These are phyloP conservation scores for Echinometra lucunter DNA, from an alignment of 53 echinoderm and acorn worm species.

Conservation along the genomic window DNA sequence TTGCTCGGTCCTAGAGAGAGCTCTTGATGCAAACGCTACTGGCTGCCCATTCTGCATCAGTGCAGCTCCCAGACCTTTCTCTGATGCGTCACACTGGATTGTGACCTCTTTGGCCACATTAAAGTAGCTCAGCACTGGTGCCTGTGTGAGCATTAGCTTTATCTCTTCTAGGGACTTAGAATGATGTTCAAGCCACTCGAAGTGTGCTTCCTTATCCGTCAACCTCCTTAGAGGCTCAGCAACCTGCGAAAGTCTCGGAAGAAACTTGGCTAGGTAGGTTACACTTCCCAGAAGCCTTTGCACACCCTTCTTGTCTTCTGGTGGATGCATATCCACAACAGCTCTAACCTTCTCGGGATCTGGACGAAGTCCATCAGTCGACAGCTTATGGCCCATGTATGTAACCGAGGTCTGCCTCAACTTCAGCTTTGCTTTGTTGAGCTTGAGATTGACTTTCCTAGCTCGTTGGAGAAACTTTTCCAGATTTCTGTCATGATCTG, in stretches of 20 bases:
- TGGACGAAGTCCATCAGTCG: constrained; percentile 63
- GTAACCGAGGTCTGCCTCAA: constrained; percentile 18
- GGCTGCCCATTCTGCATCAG: constrained; percentile 69
- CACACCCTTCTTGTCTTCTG: constrained; percentile 65
- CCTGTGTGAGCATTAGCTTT: constrained; percentile 53
- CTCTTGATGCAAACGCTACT: constrained; percentile 45
- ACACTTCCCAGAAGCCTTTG: constrained; percentile 71
- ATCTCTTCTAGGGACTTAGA: constrained; percentile 66
- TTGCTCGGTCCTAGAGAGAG: constrained; percentile 45
- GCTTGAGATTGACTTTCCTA: constrained; percentile 34
- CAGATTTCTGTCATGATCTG: constrained; percentile 61
- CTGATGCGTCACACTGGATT: constrained; percentile 77
- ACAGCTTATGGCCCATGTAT: constrained; percentile 72
- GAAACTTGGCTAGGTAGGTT: constrained; percentile 75
- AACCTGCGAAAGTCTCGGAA: constrained; percentile 68
- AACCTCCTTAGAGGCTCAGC: constrained; percentile 68
- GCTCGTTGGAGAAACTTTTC: constrained; percentile 37
- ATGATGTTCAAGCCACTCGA: constrained; percentile 73
- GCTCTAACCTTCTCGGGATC: constrained; percentile 75
- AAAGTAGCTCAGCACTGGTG: constrained; percentile 78
- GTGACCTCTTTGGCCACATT: constrained; percentile 62
- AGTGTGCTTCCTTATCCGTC: constrained; percentile 65
- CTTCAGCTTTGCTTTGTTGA: constrained; percentile 42
- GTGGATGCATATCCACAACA: constrained; percentile 66
- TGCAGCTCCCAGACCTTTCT: constrained; percentile 66